Evolutionary conservation across 2,888 invertebrate species (phyloP), one percentile per base, ranked within the genome.

Genomic region (Metellina segmentata): DNA sequence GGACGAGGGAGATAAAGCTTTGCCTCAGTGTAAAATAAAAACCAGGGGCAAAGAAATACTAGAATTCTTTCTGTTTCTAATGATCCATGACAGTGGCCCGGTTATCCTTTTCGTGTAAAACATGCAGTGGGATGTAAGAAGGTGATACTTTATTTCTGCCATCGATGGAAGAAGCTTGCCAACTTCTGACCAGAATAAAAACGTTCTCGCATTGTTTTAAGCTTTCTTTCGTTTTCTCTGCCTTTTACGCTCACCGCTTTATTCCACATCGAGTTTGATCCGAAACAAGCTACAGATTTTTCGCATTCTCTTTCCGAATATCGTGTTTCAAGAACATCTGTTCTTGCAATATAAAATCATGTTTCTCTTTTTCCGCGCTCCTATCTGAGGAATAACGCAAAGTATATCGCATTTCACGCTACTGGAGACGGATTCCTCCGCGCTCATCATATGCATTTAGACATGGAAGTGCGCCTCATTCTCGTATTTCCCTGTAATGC

Each of bases 281-380:
- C 70, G 81, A 69, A 81, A 81, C 69, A 81, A 48, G 81, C 81
- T 81, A 13, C 69, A 81, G 34, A 70, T 69, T 49, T 81, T 70
- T 70, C 48, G 69, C 69, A 69, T 81, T 81, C 70, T 51, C 52
- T 77, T 61, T 79, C 61, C 79, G 19, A n/a, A n/a, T 82, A 20
- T 72, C 52, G 52, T 83, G 83, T 83, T 83, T 83, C 83, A 72
- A 72, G 83, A 83, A 71, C 83, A 83, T 83, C 83, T 83, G 83
- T 19, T 72, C 48, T 48, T 52, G 72, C 83, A 83, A 83, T 83
- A 83, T 34, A 83, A 52, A 72, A 34, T 13, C 69, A 48, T 52
- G 69, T 19, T 83, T 83, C 51, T 71, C 16, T 48, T n/a, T 34
- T 34, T 34, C 34, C 34, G 34, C 34, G 34, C 34, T 34, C 1